Evolutionary conservation across 2,888 invertebrate species (phyloP), one percentile per base, ranked within the genome.

Genomic region (Apodemia hepburni): DNA sequence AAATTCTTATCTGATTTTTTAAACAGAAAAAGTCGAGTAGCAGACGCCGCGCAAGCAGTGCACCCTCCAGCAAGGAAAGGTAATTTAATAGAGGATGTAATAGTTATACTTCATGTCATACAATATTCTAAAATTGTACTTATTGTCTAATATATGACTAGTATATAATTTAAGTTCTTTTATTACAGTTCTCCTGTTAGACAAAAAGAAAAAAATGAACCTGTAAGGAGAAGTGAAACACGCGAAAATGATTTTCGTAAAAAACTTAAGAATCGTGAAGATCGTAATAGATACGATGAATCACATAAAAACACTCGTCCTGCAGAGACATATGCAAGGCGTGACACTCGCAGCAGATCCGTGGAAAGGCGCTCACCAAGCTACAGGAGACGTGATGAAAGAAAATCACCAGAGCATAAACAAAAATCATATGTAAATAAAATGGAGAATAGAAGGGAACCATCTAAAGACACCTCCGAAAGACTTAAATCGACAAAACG

Each of bases 1-100:
- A 63, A 77, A 68, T 82, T 81, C 70, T 81, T 72, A 73, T 75
- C 84, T 81, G 71, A 77, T 62, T 62, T 58, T 62, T 33, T 27
- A 62, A 47, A 87, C 89, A 91, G 91, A 91, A 89, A 84, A 91
- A 90, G 73, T 82, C 86, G 78, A 80, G 84, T 75, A 77, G 80
- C 77, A 78, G 85, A 73, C 87, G 85, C 60, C 85, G 86, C 71
- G 84, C 76, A 76, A 87, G 81, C 75, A 87, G 81, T 66, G 84
- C 77, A 42, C 77, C 81, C 18, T 82, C 87, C 62, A 85, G 84
- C 67, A 81, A 85, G 60, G 89, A 89, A 66, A 84, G 79, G 91
- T 91, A 69, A 61, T 8, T 35, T 38, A 58, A 61, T 11, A 17
- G 29, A 8, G 9, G 9, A 9, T 33, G 9, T 7, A 29, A 29